These are phyloP conservation scores for Octopus sinensis DNA, from an alignment of 1,140 invertebrate genomes.

Conservation along the genomic window DNA sequence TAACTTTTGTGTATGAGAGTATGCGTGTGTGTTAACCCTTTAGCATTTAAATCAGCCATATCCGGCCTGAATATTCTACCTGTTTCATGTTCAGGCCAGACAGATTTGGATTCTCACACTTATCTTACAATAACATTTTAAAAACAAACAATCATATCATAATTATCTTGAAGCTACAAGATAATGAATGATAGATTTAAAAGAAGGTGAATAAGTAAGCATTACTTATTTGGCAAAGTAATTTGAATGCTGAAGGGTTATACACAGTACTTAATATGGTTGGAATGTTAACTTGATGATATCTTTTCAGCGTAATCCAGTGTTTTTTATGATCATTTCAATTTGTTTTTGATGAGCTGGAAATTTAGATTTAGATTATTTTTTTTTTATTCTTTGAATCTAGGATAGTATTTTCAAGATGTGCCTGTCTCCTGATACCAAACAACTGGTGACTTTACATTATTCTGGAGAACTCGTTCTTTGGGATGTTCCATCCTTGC, in stretches of 20 bases:
- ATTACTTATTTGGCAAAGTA: not conserved
- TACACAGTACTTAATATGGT: too few species aligned
- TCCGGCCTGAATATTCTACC: too few species aligned
- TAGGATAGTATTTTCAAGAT: conserved; percentile 66
- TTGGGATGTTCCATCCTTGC: conserved; percentile 70
- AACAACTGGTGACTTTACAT: conserved; percentile 67
- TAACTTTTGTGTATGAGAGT: too few species aligned
- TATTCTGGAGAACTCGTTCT: conserved; percentile 70
- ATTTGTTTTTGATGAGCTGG: not conserved
- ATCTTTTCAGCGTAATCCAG: not conserved
- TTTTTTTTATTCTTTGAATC: conserved; percentile 7
- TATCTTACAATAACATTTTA: too few species aligned
- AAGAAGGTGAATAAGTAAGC: not conserved
- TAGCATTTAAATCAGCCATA: too few species aligned
- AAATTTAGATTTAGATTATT: not conserved
- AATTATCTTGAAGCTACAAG: too few species aligned
- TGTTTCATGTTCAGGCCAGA: too few species aligned
- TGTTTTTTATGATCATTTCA: not conserved
- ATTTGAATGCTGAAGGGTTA: not conserved
- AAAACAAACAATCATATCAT: too few species aligned
- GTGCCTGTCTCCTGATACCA: conserved; percentile 65
- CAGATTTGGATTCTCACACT: too few species aligned
- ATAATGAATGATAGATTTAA: not conserved
- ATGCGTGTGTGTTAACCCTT: too few species aligned
- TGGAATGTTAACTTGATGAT: too few species aligned